Percentiles rank a stretch among this genome's conserved stretches.
Conservation (phyloP, 1,140 invertebrate genomes). For the Caerostris darwini region DNA sequence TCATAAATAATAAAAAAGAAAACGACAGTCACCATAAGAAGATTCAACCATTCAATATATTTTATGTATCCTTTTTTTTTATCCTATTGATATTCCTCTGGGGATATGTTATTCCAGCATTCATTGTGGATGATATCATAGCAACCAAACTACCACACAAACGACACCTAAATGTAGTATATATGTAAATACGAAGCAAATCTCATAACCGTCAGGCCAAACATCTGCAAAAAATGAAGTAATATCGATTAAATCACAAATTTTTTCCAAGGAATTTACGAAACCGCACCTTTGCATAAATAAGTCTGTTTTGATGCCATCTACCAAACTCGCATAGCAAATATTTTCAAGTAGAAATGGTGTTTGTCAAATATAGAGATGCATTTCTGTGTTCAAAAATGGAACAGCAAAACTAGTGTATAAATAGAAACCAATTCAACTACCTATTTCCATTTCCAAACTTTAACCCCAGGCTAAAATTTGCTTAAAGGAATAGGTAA, state of each 20-base stretch:
- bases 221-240: not conserved
- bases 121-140: too few relatives aligned
- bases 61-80: too few relatives aligned
- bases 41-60: too few relatives aligned
- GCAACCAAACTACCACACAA: not conserved
- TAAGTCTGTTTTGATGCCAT: not conserved
- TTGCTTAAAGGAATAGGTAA: not conserved
- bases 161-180: not conserved
- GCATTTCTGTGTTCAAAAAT: not conserved
- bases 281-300: not conserved
- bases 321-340: not conserved
- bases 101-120: too few relatives aligned
- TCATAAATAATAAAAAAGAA: too few relatives aligned
- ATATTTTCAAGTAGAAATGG: not conserved
- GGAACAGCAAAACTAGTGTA: not conserved
- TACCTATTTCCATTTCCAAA: not conserved
- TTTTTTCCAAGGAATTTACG: not conserved
- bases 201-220: not conserved
- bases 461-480: not conserved
- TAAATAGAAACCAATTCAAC: conserved; percentile 17
- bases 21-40: too few relatives aligned
- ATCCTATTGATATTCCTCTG: too few relatives aligned
- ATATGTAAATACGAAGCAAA: conserved; percentile 10
- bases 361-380: not conserved
- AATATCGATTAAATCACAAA: not conserved